A percentile compares a stretch with the other conserved stretches of the same genome.
phyloP scores from a whole-genome alignment of 2,113 vertebrate species.

The Arothron firmamentum region DNA sequence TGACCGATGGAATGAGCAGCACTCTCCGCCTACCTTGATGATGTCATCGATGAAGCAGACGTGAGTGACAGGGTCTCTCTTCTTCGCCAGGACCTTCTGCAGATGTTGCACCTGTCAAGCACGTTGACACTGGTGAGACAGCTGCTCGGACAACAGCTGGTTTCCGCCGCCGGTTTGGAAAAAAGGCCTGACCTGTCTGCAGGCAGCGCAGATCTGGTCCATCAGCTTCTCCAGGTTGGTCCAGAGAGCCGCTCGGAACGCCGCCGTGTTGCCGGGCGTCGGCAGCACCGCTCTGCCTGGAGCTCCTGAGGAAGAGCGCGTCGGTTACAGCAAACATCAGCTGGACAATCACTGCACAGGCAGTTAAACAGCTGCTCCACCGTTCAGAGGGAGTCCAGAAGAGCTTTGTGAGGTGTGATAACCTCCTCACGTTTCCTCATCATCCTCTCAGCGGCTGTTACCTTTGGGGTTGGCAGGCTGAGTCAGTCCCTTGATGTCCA shows the following conservation, averaged over 20 bases:
- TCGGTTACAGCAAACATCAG: background rate
- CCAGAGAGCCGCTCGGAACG: slow-evolving; percentile 94
- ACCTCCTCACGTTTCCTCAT: too few species aligned
- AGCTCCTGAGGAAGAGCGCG: slow-evolving; percentile 68
- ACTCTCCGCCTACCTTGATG: slow-evolving; percentile 79
- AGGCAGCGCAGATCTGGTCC: slow-evolving; percentile 93
- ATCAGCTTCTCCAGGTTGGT: slow-evolving; percentile 97
- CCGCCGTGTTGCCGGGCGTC: slow-evolving; percentile 88
- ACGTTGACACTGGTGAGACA: background rate
- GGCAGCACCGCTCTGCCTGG: slow-evolving; percentile 93
- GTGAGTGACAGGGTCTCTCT: slow-evolving; percentile 95
- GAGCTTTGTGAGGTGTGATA: too few species aligned
- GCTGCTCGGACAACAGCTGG: too few species aligned
- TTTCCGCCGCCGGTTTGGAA: background rate
- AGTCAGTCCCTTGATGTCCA: slow-evolving; percentile 92
- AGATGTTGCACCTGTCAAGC: slow-evolving; percentile 88
- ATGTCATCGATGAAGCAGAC: slow-evolving; percentile 97
- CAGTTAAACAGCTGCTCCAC: too few species aligned
- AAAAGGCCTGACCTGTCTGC: slow-evolving; percentile 64
- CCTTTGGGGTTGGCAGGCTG: slow-evolving; percentile 83
- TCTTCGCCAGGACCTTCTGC: slow-evolving; percentile 92
- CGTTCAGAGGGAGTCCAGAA: too few species aligned
- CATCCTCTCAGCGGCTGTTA: slow-evolving; percentile 37
- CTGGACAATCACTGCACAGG: too few species aligned
- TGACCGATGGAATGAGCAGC: too few species aligned